Percentiles rank a stretch among this genome's conserved stretches.
Evolutionary conservation across 53 echinoderm and acorn worm species (phyloP).

Genomic region (Crossaster papposus): DNA sequence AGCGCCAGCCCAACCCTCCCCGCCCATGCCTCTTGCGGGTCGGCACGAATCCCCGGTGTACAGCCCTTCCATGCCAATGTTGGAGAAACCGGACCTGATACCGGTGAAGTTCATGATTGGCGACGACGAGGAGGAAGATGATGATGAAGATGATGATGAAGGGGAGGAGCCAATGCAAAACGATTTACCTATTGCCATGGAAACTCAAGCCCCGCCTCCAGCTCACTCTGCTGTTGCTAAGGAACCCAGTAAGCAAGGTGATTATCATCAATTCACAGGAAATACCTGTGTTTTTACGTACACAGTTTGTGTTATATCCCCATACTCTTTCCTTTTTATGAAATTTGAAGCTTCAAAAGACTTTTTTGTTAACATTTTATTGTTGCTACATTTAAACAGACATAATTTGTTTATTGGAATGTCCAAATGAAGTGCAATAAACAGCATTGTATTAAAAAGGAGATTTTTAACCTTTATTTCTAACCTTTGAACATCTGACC

Average conservation of each 20-base stretch:
- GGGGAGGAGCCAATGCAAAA: conserved; percentile 12
- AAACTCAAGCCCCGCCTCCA: conserved; percentile 9
- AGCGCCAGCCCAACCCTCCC: conserved; percentile 55
- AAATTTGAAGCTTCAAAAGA: too few species aligned
- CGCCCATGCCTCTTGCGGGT: conserved; percentile 52
- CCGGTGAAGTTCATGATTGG: conserved; percentile 92
- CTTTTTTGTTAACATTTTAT: too few species aligned
- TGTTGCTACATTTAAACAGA: too few species aligned
- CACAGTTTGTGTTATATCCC: too few species aligned
- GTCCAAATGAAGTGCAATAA: too few species aligned
- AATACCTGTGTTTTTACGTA: background rate
- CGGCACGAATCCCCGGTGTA: conserved; percentile 48
- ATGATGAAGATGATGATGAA: conserved; percentile 1
- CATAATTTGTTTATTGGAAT: too few species aligned
- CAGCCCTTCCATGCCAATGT: conserved; percentile 61
- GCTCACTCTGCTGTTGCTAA: background rate
- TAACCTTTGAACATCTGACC: too few species aligned
- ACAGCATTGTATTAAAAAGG: too few species aligned
- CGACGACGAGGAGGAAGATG: conserved; percentile 69
- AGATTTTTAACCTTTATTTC: too few species aligned
- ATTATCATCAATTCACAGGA: background rate
- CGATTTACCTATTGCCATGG: background rate
- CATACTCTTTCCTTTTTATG: too few species aligned
- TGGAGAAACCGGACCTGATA: conserved; percentile 66
- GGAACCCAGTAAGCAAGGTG: conserved; percentile 48